A percentile compares a stretch with the other conserved stretches of the same genome.
These are phyloP conservation scores for Scelioninae gen. 1 DNA, from an alignment of 2,888 invertebrate genomes.

Conservation along the genomic window DNA sequence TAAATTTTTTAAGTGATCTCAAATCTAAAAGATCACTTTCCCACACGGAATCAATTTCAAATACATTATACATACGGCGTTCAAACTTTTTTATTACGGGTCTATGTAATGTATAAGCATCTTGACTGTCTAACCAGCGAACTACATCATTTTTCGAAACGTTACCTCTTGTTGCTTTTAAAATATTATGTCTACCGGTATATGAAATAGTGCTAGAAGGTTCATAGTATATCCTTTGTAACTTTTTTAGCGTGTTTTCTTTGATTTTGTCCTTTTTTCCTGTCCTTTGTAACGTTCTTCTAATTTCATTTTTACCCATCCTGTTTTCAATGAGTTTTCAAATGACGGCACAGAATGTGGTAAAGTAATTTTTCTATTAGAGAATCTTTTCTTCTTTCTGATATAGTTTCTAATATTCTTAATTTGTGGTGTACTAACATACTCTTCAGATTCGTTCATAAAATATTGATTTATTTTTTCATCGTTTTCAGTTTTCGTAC, in stretches of 20 bases:
- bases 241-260: background rate
- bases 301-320: slow-evolving; percentile 9
- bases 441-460: background rate
- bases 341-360: background rate
- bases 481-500: too few species aligned
- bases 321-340: slow-evolving; percentile 11
- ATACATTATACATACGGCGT: slow-evolving; percentile 44
- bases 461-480: too few species aligned
- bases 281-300: background rate
- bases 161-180: background rate
- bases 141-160: background rate
- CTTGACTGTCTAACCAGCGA: slow-evolving; percentile 1
- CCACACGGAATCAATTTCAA: slow-evolving; percentile 68
- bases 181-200: background rate
- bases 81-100: slow-evolving; percentile 53
- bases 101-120: slow-evolving; percentile 2
- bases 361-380: background rate
- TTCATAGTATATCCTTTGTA: background rate
- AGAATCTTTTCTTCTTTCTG: background rate
- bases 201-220: background rate
- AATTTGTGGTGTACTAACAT: background rate
- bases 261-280: background rate
- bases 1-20: slow-evolving; percentile 8
- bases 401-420: background rate
- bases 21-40: slow-evolving; percentile 52